phyloP scores from a whole-genome alignment of 1,140 invertebrate genomes.

The Copidosoma floridanum region DNA sequence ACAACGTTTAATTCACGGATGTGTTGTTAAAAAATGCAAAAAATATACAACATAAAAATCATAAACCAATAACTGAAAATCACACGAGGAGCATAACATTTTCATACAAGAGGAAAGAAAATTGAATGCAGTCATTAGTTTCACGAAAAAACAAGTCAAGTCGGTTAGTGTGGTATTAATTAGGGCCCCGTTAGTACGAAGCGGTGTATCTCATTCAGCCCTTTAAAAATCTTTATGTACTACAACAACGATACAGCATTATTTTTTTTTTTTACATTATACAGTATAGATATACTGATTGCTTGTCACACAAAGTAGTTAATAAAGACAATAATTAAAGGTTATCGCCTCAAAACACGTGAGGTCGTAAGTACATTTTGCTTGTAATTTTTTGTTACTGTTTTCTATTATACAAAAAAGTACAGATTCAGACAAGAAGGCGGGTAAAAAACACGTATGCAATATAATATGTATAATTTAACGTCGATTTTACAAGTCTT shows the following conservation, averaged over 20 bases:
- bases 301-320: constrained; percentile 6
- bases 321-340: constrained; percentile 11
- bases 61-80: constrained; percentile 14
- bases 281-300: constrained; percentile 3
- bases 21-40: constrained; percentile 16
- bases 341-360: background rate
- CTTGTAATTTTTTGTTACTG: background rate
- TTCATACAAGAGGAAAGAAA: constrained; percentile 11
- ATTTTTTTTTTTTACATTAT: no score
- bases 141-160: constrained; percentile 2
- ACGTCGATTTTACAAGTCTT: background rate
- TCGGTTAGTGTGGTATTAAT: constrained; percentile 3
- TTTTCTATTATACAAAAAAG: background rate
- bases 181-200: constrained; percentile 2
- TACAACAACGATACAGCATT: no score
- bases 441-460: background rate
- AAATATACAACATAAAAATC: constrained; percentile 21
- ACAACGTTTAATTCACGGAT: constrained; percentile 13
- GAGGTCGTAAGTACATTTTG: constrained; percentile 23
- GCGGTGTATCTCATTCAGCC: no score
- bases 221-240: no score
- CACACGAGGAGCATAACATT: constrained; percentile 4
- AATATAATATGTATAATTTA: background rate
- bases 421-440: background rate
- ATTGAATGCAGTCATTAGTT: constrained; percentile 2